These are phyloP conservation scores for Chelon auratus DNA, from an alignment of 2,797 vertebrate genomes.

Conservation along the genomic window DNA sequence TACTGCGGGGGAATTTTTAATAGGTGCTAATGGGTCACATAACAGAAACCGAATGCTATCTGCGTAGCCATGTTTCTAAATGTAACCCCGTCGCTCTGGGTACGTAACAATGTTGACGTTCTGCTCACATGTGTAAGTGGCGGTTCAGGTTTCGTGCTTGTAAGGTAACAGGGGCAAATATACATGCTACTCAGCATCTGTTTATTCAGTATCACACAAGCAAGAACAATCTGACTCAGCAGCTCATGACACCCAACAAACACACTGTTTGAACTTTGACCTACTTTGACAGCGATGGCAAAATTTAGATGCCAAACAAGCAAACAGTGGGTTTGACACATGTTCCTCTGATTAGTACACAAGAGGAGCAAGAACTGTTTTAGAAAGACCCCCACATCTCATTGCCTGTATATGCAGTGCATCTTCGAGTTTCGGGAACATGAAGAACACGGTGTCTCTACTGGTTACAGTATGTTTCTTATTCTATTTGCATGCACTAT, in stretches of 20 bases:
- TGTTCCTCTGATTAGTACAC: not conserved
- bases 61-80: not conserved
- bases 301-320: not conserved
- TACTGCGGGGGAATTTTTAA: constrained; percentile 60
- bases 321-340: not conserved
- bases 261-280: constrained; percentile 34
- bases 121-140: not conserved
- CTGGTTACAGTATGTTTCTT: constrained; percentile 38
- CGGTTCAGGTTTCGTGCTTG: not conserved
- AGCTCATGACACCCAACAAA: not conserved
- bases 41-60: constrained; percentile 16
- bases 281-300: constrained; percentile 13
- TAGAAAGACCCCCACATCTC: too few species aligned
- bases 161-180: not conserved
- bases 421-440: constrained; percentile 29
- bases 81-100: constrained; percentile 23
- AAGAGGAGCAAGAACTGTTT: too few species aligned
- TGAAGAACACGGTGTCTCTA: constrained; percentile 46
- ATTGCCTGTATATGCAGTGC: not conserved
- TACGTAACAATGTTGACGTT: constrained; percentile 33
- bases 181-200: not conserved
- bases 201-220: constrained; percentile 2
- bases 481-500: constrained; percentile 22
- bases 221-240: not conserved
- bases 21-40: constrained; percentile 46